phyloP scores from a whole-genome alignment of 1,140 invertebrate species.

The Papilio aristodemus region DNA sequence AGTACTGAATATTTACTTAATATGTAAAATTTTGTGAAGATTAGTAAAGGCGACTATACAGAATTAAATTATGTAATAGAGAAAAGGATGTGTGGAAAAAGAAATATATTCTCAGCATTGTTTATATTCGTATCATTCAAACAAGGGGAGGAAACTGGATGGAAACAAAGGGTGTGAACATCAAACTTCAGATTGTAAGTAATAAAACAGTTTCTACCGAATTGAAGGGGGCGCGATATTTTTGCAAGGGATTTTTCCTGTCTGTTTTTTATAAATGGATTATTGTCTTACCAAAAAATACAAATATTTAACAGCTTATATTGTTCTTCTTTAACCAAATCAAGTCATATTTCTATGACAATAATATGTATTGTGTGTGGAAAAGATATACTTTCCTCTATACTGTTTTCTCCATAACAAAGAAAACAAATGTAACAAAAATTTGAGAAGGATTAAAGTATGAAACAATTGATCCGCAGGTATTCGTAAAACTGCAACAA shows the following conservation, averaged over 20 bases:
- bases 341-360: too few species aligned
- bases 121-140: constrained; percentile 28
- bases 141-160: constrained; percentile 34
- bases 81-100: constrained; percentile 12
- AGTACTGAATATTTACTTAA: too few species aligned
- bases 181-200: constrained; percentile 56
- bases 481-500: constrained; percentile 27
- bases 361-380: too few species aligned
- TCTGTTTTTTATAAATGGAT: constrained; percentile 21
- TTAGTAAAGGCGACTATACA: neutral
- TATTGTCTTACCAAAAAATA: neutral
- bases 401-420: neutral
- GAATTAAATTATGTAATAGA: neutral
- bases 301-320: neutral
- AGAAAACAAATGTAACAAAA: neutral
- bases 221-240: constrained; percentile 45
- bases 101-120: constrained; percentile 17
- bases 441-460: neutral
- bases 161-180: constrained; percentile 44
- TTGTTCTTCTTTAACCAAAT: neutral
- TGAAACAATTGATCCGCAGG: neutral
- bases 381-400: too few species aligned
- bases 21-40: too few species aligned
- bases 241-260: constrained; percentile 6
- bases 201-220: constrained; percentile 69